Percentiles rank a stretch among this genome's conserved stretches.
These are phyloP conservation scores for Habroteleia sp. DNA, from an alignment of 2,888 invertebrate species.

Conservation along the genomic window DNA sequence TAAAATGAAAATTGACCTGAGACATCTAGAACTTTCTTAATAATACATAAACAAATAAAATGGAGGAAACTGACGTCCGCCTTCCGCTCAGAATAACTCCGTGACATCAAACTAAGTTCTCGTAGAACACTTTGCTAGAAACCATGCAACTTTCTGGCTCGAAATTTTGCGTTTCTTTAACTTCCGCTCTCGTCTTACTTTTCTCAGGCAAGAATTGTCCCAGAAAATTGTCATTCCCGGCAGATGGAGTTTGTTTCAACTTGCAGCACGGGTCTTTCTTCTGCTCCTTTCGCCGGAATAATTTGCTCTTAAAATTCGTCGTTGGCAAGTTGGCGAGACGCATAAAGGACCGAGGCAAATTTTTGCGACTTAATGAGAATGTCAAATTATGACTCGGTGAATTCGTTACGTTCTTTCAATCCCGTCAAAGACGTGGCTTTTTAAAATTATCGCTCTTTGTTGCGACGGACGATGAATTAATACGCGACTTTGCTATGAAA, in stretches of 20 bases:
- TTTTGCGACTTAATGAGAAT: constrained; percentile 46
- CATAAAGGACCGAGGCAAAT: constrained; percentile 21
- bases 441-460: constrained; percentile 31
- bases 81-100: no score
- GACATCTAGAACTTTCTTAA: no score
- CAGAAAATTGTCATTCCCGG: constrained; percentile 43
- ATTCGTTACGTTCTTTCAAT: constrained; percentile 44
- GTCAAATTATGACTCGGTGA: constrained; percentile 29
- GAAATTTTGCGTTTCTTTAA: constrained; percentile 17
- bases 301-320: constrained; percentile 36
- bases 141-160: constrained; percentile 10
- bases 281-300: constrained; percentile 21
- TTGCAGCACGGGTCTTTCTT: constrained; percentile 26
- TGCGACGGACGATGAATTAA: constrained; percentile 24
- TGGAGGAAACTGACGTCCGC: no score
- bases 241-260: constrained; percentile 41
- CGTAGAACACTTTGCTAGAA: constrained; percentile 5
- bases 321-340: constrained; percentile 16
- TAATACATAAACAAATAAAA: no score
- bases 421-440: constrained; percentile 17
- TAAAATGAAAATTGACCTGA: no score
- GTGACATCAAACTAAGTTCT: constrained; percentile 3
- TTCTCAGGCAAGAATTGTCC: constrained; percentile 15
- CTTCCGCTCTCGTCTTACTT: constrained; percentile 9
- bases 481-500: constrained; percentile 5